Conservation (phyloP, 2,113 vertebrate species). For the Glareola pratincola region DNA sequence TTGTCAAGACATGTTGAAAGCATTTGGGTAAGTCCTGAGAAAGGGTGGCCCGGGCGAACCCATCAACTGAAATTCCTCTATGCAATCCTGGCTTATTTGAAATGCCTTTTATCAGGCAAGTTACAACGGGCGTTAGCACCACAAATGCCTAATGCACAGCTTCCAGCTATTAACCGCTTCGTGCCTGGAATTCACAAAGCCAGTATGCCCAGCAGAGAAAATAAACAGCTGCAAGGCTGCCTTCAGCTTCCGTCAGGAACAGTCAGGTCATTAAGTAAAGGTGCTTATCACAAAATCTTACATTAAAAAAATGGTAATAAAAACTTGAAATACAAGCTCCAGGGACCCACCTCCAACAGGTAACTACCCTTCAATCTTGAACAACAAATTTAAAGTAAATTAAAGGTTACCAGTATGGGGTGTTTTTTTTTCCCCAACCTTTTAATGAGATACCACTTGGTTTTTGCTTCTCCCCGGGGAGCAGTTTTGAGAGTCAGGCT, state of each 20-base stretch:
- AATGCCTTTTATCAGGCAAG: constrained; percentile 72
- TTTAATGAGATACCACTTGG: neutral
- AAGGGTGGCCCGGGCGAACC: constrained; percentile 68
- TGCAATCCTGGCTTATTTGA: constrained; percentile 60
- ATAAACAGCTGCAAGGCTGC: neutral
- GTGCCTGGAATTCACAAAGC: neutral
- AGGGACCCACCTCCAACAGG: neutral
- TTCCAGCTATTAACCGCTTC: constrained; percentile 33
- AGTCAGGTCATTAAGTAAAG: neutral
- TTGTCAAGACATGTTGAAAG: constrained; percentile 66
- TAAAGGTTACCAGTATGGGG: neutral
- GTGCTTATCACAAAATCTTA: neutral
- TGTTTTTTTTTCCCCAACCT: neutral
- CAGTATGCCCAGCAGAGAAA: neutral
- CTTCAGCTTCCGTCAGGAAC: neutral
- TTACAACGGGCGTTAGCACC: constrained; percentile 39
- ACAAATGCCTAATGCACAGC: neutral
- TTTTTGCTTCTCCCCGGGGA: neutral
- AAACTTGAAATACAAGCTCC: neutral
- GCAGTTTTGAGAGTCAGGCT: neutral
- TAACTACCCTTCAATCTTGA: neutral
- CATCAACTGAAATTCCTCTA: constrained; percentile 67
- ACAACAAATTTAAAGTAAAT: neutral
- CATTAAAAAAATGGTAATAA: neutral
- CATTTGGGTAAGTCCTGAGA: constrained; percentile 48